A percentile compares a stretch with the other conserved stretches of the same genome.
phyloP scores from a whole-genome alignment of 2,797 vertebrate species.

The Kryptopterus vitreolus region DNA sequence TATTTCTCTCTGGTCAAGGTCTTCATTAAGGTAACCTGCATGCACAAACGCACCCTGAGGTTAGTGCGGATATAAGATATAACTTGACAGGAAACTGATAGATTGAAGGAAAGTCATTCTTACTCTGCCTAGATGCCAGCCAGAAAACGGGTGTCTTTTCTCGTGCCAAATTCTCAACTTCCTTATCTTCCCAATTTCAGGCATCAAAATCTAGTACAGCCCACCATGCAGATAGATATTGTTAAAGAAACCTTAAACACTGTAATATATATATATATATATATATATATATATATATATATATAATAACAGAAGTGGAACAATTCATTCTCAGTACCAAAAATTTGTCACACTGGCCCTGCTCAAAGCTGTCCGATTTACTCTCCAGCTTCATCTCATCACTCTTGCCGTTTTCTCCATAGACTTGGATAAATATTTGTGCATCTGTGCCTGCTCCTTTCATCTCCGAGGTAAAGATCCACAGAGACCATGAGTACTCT shows the following conservation, averaged over 20 bases:
- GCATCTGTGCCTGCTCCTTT: conserved; percentile 95
- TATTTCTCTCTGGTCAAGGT: conserved; percentile 91
- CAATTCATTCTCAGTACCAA: conserved; percentile 71
- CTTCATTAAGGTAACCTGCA: conserved; percentile 89
- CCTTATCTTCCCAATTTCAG: conserved; percentile 84
- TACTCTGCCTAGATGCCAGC: conserved; percentile 95
- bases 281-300: too few relatives aligned
- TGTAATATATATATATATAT: too few relatives aligned
- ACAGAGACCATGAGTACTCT: conserved; percentile 94
- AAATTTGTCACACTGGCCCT: conserved; percentile 88
- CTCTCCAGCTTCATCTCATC: conserved; percentile 91
- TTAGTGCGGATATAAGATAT: neutral
- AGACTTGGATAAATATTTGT: conserved; percentile 92
- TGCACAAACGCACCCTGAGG: neutral
- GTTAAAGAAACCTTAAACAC: neutral
- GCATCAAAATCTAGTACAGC: conserved; percentile 82
- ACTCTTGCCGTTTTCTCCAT: conserved; percentile 88
- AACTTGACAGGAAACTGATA: neutral
- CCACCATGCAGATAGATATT: neutral
- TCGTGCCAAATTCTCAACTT: conserved; percentile 95
- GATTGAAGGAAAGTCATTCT: conserved; percentile 52
- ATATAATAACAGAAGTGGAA: conserved; percentile 7
- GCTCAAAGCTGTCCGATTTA: conserved; percentile 94
- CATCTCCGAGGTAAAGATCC: conserved; percentile 93
- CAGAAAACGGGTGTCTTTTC: conserved; percentile 87